Evolutionary conservation across 2,888 invertebrate species (phyloP).

Genomic region (Shargacucullia verbasci): DNA sequence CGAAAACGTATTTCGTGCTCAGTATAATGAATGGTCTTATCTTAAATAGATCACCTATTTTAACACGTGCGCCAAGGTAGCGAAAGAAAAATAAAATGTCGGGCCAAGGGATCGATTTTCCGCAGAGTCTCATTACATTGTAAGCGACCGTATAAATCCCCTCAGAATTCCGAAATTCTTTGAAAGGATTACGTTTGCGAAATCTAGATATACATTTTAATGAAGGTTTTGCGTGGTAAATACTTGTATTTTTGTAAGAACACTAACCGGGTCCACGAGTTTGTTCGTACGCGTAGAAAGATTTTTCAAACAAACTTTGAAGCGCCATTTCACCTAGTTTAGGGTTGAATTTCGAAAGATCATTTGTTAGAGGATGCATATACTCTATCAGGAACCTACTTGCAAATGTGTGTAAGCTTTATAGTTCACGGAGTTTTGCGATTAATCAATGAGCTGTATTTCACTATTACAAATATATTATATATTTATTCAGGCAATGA

Average conservation of each 20-base stretch:
- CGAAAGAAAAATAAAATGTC: constrained; percentile 53
- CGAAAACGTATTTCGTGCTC: constrained; percentile 55
- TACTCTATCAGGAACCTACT: too few relatives aligned
- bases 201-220: constrained; percentile 42
- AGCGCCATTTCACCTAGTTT: too few relatives aligned
- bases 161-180: constrained; percentile 50
- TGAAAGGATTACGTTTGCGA: constrained; percentile 38
- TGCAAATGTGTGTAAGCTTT: too few relatives aligned
- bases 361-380: too few relatives aligned
- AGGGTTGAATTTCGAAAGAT: too few relatives aligned
- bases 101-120: constrained; percentile 48
- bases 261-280: too few relatives aligned
- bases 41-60: constrained; percentile 59
- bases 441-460: too few relatives aligned
- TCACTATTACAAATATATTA: too few relatives aligned
- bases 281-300: too few relatives aligned
- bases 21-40: constrained; percentile 60
- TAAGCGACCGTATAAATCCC: constrained; percentile 52
- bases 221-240: constrained; percentile 18
- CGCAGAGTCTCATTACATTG: constrained; percentile 50
- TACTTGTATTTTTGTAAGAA: constrained; percentile 16
- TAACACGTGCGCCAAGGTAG: constrained; percentile 47
- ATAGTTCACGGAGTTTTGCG: too few relatives aligned
- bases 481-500: too few relatives aligned
- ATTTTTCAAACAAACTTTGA: too few relatives aligned